Evolutionary conservation across 2,797 vertebrate species (phyloP).

Genomic region (Percopsis omiscomaycus): DNA sequence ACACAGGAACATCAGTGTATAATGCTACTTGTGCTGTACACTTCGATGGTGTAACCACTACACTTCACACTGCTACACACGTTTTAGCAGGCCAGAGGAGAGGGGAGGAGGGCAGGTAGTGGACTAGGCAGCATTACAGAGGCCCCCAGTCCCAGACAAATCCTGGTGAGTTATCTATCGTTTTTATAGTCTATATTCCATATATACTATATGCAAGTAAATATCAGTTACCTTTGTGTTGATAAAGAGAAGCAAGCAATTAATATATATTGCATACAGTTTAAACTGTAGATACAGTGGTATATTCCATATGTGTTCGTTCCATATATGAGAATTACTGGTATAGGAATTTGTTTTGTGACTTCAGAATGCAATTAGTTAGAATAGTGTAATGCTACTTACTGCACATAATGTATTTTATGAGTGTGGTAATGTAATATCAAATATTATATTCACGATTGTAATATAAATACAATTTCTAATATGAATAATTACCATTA

Average conservation of each 20-base stretch:
- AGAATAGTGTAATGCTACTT: neutral
- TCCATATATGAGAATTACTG: constrained; percentile 4
- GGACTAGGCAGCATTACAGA: constrained; percentile 29
- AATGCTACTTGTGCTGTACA: constrained; percentile 1
- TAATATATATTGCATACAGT: no score
- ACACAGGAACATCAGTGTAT: constrained; percentile 3
- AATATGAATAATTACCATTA: no score
- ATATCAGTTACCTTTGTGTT: no score
- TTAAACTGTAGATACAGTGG: no score
- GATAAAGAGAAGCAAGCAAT: no score
- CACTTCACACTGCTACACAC: constrained; percentile 32
- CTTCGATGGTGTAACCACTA: neutral
- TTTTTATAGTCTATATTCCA: no score
- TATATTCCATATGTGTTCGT: neutral
- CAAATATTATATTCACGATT: neutral
- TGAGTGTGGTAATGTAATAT: neutral
- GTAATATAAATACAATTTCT: neutral
- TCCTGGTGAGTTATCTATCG: constrained; percentile 67
- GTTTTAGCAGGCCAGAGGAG: constrained; percentile 60
- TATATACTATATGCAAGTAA: no score
- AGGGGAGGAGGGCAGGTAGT: constrained; percentile 31
- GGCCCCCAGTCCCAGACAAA: constrained; percentile 34
- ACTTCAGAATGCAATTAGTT: neutral
- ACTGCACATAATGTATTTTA: neutral
- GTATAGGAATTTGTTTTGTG: neutral